phyloP scores from a whole-genome alignment of 2,113 vertebrate genomes.

The Acrocephalus kingi region DNA sequence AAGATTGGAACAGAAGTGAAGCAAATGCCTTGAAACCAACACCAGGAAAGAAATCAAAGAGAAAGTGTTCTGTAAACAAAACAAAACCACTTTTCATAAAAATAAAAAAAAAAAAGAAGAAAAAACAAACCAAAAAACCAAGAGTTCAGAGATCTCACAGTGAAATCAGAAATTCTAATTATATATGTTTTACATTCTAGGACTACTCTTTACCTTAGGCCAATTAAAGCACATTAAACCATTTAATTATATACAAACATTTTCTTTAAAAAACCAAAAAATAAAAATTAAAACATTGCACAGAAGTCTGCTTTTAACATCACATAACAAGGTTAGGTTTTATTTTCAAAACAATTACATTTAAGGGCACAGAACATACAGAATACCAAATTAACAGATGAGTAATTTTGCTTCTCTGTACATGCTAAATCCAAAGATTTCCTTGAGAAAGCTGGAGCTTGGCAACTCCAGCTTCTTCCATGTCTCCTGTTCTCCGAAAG shows the following conservation, averaged over 20 bases:
- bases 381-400: conserved; percentile 49
- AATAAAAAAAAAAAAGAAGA: background rate
- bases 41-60: conserved; percentile 43
- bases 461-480: conserved; percentile 27
- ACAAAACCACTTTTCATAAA: conserved; percentile 57
- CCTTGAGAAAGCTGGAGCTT: conserved; percentile 38
- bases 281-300: conserved; percentile 56
- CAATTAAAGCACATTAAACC: conserved; percentile 76
- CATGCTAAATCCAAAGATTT: conserved; percentile 61
- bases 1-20: conserved; percentile 56
- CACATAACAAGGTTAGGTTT: conserved; percentile 65
- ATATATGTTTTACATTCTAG: conserved; percentile 74
- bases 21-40: conserved; percentile 62
- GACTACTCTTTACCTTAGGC: conserved; percentile 69
- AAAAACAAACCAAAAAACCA: background rate
- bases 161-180: conserved; percentile 76
- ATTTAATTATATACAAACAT: conserved; percentile 71
- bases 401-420: conserved; percentile 53
- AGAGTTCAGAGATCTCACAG: conserved; percentile 76
- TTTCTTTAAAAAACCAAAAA: background rate
- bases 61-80: conserved; percentile 59
- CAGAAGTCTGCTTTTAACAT: conserved; percentile 66
- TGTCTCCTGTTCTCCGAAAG: background rate
- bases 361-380: conserved; percentile 68
- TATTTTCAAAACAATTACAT: conserved; percentile 69